Evolutionary conservation across 2,888 invertebrate genomes (phyloP).

Genomic region (Aquatica leii): DNA sequence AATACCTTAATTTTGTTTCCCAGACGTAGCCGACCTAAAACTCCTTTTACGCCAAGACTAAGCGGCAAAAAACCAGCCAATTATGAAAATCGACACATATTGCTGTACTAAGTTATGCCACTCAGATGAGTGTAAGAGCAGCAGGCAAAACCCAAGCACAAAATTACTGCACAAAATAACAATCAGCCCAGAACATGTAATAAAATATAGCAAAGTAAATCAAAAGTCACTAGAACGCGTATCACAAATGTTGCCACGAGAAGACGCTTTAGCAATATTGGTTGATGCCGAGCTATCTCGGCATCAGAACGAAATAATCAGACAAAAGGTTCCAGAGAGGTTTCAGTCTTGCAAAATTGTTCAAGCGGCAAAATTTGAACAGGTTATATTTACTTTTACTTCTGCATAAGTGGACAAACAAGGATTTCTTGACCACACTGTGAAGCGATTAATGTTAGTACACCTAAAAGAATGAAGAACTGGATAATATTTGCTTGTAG

Average conservation of each 20-base stretch:
- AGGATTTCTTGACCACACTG: slow-evolving; percentile 41
- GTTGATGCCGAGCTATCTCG: slow-evolving; percentile 44
- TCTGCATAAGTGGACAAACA: slow-evolving; percentile 40
- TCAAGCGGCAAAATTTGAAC: slow-evolving; percentile 43
- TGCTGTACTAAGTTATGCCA: slow-evolving; percentile 33
- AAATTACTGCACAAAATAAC: slow-evolving; percentile 39
- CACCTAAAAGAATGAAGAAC: slow-evolving; percentile 12
- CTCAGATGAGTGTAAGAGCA: slow-evolving; percentile 38
- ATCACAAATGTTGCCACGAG: slow-evolving; percentile 31
- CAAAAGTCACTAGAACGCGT: slow-evolving; percentile 20
- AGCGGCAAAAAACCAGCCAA: slow-evolving; percentile 34
- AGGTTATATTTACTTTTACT: slow-evolving; percentile 42
- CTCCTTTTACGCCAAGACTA: slow-evolving; percentile 28
- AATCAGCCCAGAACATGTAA: slow-evolving; percentile 28
- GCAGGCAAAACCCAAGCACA: slow-evolving; percentile 34
- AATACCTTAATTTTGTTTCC: slow-evolving; percentile 2
- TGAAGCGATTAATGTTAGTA: slow-evolving; percentile 28
- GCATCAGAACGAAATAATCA: slow-evolving; percentile 45
- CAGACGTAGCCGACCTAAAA: slow-evolving; percentile 32
- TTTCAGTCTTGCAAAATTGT: slow-evolving; percentile 45
- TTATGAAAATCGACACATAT: slow-evolving; percentile 31
- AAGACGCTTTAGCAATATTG: slow-evolving; percentile 44
- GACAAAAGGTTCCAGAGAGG: slow-evolving; percentile 43
- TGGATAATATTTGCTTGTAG: slow-evolving; percentile 18
- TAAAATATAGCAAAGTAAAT: slow-evolving; percentile 27